A percentile compares a stretch with the other conserved stretches of the same genome.
Evolutionary conservation across 2,888 invertebrate species (phyloP).

Genomic region (Chirona hameri): DNA sequence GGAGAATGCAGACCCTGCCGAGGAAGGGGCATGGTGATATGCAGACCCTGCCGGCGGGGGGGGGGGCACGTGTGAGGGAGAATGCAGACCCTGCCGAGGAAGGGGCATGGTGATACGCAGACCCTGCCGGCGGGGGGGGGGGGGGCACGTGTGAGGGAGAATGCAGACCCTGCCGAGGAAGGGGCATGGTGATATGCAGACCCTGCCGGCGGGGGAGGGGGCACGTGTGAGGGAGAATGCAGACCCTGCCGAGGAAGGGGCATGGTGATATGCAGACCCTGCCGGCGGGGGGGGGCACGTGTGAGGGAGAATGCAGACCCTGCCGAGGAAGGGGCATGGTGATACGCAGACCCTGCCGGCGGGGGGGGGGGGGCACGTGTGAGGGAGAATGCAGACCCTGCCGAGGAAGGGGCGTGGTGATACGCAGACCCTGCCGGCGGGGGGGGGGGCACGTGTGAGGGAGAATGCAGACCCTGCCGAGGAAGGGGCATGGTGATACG

Average conservation of each 20-base stretch:
- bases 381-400: slow-evolving; percentile 29
- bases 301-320: slow-evolving; percentile 25
- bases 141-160: too few relatives aligned
- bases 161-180: slow-evolving; percentile 33
- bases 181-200: slow-evolving; percentile 54
- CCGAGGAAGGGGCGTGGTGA: slow-evolving; percentile 56
- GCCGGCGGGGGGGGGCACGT: neutral
- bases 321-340: too few relatives aligned
- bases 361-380: too few relatives aligned
- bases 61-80: too few relatives aligned
- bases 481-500: slow-evolving; percentile 55
- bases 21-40: slow-evolving; percentile 55
- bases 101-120: slow-evolving; percentile 54
- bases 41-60: slow-evolving; percentile 46
- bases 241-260: too few relatives aligned
- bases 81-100: slow-evolving; percentile 32
- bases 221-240: slow-evolving; percentile 1
- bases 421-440: slow-evolving; percentile 47
- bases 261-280: slow-evolving; percentile 54
- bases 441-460: too few relatives aligned
- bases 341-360: slow-evolving; percentile 49
- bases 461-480: slow-evolving; percentile 31
- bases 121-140: slow-evolving; percentile 44
- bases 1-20: slow-evolving; percentile 30
- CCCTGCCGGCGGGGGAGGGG: slow-evolving; percentile 44